Base-by-base conservation (phyloP, 2,113 vertebrate species). In the Loxodonta africana region DNA sequence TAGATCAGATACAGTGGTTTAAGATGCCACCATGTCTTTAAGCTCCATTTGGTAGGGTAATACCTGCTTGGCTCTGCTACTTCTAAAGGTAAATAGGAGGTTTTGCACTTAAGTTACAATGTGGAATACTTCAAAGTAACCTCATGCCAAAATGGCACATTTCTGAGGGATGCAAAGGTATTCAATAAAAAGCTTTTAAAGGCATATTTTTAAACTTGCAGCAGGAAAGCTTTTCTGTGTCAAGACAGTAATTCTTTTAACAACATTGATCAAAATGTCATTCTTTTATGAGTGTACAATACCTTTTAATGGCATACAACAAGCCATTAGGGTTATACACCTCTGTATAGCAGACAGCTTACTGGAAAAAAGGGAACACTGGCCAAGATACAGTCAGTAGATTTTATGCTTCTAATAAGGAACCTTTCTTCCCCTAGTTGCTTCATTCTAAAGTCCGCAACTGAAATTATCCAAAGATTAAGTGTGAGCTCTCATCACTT, bases 151-250 rank as follows among this genome's bases (percentile, higher is more conserved):
- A 99, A 99, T 98, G 98, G 98, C 98, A 99, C 98, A 98, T 99
- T 99, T 99, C 98, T 98, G 98, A 98, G 98, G 98, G 98, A 99
- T 98, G 98, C 99, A 99, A 98, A 99, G 99, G 99, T 99, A 99
- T 99, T 99, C 99, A 99, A 99, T 99, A 99, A 99, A 99, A 99
- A 99, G 98, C 98, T 99, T 99, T 99, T 99, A 99, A 99, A 99
- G 99, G 99, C 98, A 98, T 99, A 99, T 99, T 99, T 99, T 99
- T 99, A 99, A 99, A 99, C 99, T 99, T 99, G 99, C 99, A 99
- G 98, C 98, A 99, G 98, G 99, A 99, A 99, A 99, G 99, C 99
- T 99, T 99, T 99, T 99, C 99, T 99, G 99, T 99, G 99, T 99
- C 99, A 99, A 99, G 99, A 99, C 99, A 99, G 99, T 99, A 99